Conservation (phyloP, 2,113 vertebrate genomes). For the Mormoops blainvillei region DNA sequence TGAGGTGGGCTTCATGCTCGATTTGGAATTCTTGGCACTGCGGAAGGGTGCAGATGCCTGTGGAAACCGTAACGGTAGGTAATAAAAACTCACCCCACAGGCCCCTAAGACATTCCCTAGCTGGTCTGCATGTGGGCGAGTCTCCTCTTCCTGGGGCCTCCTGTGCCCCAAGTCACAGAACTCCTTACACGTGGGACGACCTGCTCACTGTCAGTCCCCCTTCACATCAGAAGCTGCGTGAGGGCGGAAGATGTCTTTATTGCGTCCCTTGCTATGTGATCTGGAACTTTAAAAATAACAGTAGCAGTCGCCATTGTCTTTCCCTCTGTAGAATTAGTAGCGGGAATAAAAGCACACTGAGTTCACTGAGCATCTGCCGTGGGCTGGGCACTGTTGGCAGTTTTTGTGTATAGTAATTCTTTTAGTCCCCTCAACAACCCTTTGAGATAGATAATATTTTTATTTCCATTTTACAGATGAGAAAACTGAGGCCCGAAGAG, state of each 20-base stretch:
- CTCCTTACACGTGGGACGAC: background rate
- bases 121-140: background rate
- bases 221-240: background rate
- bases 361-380: rapidly evolving
- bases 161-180: background rate
- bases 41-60: background rate
- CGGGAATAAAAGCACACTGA: background rate
- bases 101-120: background rate
- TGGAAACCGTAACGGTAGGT: too few relatives aligned
- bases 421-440: background rate
- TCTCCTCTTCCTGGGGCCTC: background rate
- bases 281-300: background rate
- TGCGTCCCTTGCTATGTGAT: background rate
- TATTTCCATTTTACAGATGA: background rate
- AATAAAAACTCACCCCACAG: background rate
- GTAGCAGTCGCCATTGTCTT: rapidly evolving
- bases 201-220: background rate
- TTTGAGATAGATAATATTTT: too few relatives aligned
- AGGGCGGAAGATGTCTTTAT: background rate
- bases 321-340: background rate
- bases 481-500: background rate
- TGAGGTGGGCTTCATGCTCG: background rate
- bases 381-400: background rate
- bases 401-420: too few relatives aligned
- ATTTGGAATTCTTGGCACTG: background rate